These are phyloP conservation scores for Sycophila texana DNA, from an alignment of 2,888 invertebrate genomes.

Conservation along the genomic window DNA sequence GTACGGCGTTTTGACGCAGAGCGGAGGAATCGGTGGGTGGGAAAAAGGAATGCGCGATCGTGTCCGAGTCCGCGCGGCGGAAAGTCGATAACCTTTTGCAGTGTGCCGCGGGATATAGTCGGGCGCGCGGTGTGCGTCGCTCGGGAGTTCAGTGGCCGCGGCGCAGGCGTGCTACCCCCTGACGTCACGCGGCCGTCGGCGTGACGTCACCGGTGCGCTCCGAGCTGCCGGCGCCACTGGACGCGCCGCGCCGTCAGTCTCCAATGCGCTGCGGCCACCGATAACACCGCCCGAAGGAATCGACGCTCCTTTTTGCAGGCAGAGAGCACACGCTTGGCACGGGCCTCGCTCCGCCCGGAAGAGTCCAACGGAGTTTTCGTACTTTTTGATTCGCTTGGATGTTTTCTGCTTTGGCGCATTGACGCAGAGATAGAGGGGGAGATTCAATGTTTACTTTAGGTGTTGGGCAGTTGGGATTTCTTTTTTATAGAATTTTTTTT, in stretches of 20 bases:
- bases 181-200: slow-evolving; percentile 29
- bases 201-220: slow-evolving; percentile 49
- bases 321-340: too few relatives aligned
- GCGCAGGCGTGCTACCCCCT: slow-evolving; percentile 40
- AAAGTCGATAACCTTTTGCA: slow-evolving; percentile 35
- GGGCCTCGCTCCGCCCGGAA: too few relatives aligned
- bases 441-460: too few relatives aligned
- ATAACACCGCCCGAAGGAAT: background rate
- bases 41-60: background rate
- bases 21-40: background rate
- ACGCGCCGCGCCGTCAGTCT: slow-evolving; percentile 3
- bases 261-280: background rate
- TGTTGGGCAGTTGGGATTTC: too few relatives aligned
- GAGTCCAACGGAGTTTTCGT: too few relatives aligned
- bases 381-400: too few relatives aligned
- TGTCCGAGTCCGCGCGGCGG: background rate
- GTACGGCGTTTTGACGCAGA: background rate
- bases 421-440: too few relatives aligned
- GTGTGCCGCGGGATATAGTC: background rate
- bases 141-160: slow-evolving; percentile 64
- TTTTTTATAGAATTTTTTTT: too few relatives aligned
- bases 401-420: too few relatives aligned
- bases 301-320: too few relatives aligned
- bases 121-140: background rate
- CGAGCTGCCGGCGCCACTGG: too few relatives aligned